Evolutionary conservation across 2,113 vertebrate genomes (phyloP).

Genomic region (Periophthalmus modestus): DNA sequence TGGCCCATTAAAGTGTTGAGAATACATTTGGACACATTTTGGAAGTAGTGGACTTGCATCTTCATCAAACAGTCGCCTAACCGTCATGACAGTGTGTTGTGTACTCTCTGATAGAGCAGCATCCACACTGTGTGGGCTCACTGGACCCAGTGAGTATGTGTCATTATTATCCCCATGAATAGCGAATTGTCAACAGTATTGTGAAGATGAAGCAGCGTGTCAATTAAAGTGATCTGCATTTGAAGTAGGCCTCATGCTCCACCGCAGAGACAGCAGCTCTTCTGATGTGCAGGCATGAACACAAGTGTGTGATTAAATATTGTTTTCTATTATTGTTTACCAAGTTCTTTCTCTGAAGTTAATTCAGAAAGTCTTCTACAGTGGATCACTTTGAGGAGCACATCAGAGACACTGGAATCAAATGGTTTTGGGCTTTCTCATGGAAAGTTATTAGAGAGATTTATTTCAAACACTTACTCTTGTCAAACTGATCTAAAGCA

Average conservation of each 20-base stretch:
- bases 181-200: constrained; percentile 66
- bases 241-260: constrained; percentile 62
- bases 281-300: constrained; percentile 69
- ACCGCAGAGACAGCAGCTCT: constrained; percentile 55
- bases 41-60: constrained; percentile 38
- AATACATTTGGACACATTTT: constrained; percentile 30
- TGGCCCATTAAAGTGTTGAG: constrained; percentile 47
- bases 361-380: constrained; percentile 67
- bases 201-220: constrained; percentile 70
- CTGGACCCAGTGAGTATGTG: constrained; percentile 58
- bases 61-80: constrained; percentile 48
- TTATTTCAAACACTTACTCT: constrained; percentile 71
- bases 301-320: constrained; percentile 75
- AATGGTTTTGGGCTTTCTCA: constrained; percentile 61
- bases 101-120: constrained; percentile 65
- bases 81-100: constrained; percentile 65
- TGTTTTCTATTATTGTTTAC: constrained; percentile 76
- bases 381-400: constrained; percentile 64
- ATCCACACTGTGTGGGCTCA: constrained; percentile 45
- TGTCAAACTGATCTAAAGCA: constrained; percentile 72
- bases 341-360: constrained; percentile 65
- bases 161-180: constrained; percentile 70
- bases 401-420: constrained; percentile 69
- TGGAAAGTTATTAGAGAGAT: constrained; percentile 72
- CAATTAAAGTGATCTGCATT: constrained; percentile 73